phyloP scores from a whole-genome alignment of 1,140 invertebrate species.

The Drosophila yakuba region DNA sequence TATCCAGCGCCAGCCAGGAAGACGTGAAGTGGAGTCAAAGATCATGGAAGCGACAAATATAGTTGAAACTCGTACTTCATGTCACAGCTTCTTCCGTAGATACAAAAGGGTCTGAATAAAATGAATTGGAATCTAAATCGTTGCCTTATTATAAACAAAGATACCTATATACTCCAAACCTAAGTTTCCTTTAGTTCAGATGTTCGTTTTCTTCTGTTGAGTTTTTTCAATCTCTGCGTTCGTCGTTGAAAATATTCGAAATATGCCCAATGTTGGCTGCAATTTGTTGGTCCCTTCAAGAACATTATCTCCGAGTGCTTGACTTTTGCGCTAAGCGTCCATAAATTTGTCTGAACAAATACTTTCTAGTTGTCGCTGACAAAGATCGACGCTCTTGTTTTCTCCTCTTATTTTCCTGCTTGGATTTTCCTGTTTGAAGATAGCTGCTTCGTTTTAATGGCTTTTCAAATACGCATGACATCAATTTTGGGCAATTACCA shows the following conservation, averaged over 20 bases:
- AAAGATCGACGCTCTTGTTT: constrained; percentile 43
- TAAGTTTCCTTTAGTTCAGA: neutral
- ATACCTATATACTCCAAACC: no score
- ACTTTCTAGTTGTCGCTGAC: constrained; percentile 52
- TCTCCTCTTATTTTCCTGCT: constrained; percentile 8
- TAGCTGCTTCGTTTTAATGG: constrained; percentile 60
- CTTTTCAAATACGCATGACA: constrained; percentile 81
- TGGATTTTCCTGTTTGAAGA: constrained; percentile 48
- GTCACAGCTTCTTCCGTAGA: no score
- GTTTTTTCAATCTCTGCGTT: neutral
- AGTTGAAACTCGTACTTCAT: no score
- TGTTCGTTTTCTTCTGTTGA: neutral
- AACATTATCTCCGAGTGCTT: constrained; percentile 79
- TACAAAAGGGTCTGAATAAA: no score
- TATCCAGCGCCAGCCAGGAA: constrained; percentile 48
- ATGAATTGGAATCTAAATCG: no score
- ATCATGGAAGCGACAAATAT: constrained; percentile 71
- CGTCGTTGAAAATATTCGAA: constrained; percentile 49
- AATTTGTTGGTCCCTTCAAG: constrained; percentile 73
- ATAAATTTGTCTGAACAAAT: constrained; percentile 81
- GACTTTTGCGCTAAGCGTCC: constrained; percentile 81
- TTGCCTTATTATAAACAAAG: neutral
- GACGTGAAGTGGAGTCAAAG: constrained; percentile 42
- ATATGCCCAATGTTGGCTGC: constrained; percentile 70
- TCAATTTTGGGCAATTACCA: constrained; percentile 76